Evolutionary conservation across 2,797 vertebrate species (phyloP).

Genomic region (Alcedo atthis): DNA sequence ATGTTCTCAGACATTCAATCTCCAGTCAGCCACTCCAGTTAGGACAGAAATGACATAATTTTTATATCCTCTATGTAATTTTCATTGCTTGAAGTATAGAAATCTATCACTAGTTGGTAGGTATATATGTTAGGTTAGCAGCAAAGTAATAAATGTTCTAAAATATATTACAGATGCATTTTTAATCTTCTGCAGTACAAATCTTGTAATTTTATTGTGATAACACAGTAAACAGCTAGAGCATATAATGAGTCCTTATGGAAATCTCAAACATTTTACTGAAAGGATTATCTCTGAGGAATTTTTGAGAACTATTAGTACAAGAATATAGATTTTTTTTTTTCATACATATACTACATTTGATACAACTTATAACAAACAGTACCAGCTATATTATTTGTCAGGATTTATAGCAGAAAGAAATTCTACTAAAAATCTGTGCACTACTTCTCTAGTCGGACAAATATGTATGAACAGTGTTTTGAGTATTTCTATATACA

Average conservation of each 20-base stretch:
- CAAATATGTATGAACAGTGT: neutral
- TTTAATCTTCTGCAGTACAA: neutral
- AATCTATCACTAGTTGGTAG: neutral
- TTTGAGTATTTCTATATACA: neutral
- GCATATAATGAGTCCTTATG: neutral
- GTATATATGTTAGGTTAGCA: neutral
- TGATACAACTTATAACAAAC: neutral
- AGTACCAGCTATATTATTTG: neutral
- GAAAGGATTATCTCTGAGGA: neutral
- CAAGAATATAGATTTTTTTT: neutral
- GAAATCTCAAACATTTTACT: neutral
- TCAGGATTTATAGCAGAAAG: neutral
- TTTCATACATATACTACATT: neutral
- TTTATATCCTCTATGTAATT: slow-evolving; percentile 4
- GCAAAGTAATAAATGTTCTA: neutral
- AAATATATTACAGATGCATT: neutral
- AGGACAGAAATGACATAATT: slow-evolving; percentile 12
- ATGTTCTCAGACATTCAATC: slow-evolving; percentile 7
- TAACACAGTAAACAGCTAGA: neutral
- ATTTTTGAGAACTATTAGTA: neutral
- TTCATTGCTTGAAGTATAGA: slow-evolving; percentile 9
- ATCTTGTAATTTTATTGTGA: neutral
- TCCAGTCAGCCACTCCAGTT: neutral
- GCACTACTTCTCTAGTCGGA: neutral
- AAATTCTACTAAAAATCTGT: neutral